These are phyloP conservation scores for Microvelia longipes DNA, from an alignment of 1,140 invertebrate genomes.

Conservation along the genomic window DNA sequence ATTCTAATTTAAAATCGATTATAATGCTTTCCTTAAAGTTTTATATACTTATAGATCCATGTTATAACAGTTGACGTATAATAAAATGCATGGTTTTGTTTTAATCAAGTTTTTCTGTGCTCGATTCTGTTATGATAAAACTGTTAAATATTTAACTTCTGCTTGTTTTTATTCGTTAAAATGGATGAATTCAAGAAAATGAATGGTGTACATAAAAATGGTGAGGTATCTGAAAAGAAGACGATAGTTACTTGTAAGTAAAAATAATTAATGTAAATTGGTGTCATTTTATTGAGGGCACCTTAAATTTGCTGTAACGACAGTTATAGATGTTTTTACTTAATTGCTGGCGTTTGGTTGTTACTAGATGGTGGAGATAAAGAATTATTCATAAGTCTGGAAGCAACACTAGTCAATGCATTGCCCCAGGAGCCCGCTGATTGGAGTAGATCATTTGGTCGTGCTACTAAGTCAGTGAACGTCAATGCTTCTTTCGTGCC, in stretches of 20 bases:
- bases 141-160: not conserved
- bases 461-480: conserved; percentile 64
- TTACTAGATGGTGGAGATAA: conserved; percentile 70
- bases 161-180: not conserved
- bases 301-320: not conserved
- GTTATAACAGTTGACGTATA: not conserved
- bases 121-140: not conserved
- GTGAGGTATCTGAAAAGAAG: conserved; percentile 33
- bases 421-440: conserved; percentile 73
- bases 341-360: conserved; percentile 22
- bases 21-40: not conserved
- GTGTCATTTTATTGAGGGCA: conserved; percentile 15
- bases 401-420: conserved; percentile 54
- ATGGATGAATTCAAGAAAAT: not conserved
- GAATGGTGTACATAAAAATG: not conserved
- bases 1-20: not conserved
- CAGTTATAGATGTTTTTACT: conserved; percentile 1
- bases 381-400: conserved; percentile 67
- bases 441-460: conserved; percentile 71
- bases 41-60: not conserved
- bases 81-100: not conserved
- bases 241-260: conserved; percentile 40
- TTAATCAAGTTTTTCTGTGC: not conserved
- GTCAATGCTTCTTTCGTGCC: conserved; percentile 71
- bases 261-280: conserved; percentile 14